Evolutionary conservation across 2,888 invertebrate genomes (phyloP).

Genomic region (Pandemis cinnamomeana): DNA sequence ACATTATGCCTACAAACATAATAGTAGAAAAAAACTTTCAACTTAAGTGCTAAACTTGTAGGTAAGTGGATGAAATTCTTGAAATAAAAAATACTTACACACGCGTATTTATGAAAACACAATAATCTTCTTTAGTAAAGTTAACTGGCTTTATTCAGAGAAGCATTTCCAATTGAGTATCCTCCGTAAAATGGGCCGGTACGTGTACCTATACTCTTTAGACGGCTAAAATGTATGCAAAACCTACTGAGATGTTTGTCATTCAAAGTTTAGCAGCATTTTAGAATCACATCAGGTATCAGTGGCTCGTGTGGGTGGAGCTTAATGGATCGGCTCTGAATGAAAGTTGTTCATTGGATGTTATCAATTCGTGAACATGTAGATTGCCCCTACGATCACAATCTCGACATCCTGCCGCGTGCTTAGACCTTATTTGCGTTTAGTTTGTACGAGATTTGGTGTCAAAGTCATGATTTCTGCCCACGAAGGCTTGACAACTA

Average conservation of each 20-base stretch:
- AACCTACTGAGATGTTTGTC: neutral
- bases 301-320: slow-evolving; percentile 74
- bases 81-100: no score
- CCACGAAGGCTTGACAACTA: neutral
- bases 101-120: no score
- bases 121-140: no score
- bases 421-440: slow-evolving; percentile 24
- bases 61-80: no score
- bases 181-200: neutral
- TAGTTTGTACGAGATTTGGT: slow-evolving; percentile 14
- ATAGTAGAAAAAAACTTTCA: no score
- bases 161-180: no score
- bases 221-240: neutral
- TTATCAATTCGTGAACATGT: slow-evolving; percentile 74
- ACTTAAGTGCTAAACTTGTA: no score
- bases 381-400: slow-evolving; percentile 66
- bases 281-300: slow-evolving; percentile 59
- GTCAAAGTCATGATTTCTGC: neutral
- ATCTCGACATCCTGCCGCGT: slow-evolving; percentile 44
- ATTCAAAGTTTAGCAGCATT: slow-evolving; percentile 54
- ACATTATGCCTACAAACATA: no score
- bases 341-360: slow-evolving; percentile 79
- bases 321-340: slow-evolving; percentile 70
- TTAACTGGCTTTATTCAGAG: no score
- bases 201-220: neutral